Conservation (phyloP, 2,797 vertebrate genomes). For the Hybognathus amarus region DNA sequence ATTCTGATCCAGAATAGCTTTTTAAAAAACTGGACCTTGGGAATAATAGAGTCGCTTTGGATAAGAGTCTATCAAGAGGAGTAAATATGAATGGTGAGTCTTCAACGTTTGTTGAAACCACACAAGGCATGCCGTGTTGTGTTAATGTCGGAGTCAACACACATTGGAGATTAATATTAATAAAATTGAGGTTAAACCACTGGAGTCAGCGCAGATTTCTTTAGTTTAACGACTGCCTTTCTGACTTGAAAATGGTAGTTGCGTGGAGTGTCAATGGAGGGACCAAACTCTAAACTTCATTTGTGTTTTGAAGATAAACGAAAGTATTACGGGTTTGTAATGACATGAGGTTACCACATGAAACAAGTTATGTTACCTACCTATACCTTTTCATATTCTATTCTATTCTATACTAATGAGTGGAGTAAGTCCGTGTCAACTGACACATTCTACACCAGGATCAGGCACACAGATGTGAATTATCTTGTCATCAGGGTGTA, state of each 20-base stretch:
- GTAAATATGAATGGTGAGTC: too few relatives aligned
- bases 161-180: not conserved
- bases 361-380: not conserved
- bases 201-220: not conserved
- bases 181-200: not conserved
- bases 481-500: not conserved
- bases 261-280: not conserved
- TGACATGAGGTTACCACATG: not conserved
- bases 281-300: not conserved
- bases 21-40: not conserved
- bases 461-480: not conserved
- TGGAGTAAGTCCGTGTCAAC: not conserved
- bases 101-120: too few relatives aligned
- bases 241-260: not conserved
- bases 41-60: not conserved
- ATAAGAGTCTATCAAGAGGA: not conserved
- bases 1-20: not conserved
- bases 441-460: not conserved
- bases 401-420: not conserved
- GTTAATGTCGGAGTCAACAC: too few relatives aligned
- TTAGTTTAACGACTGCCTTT: not conserved
- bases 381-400: too few relatives aligned
- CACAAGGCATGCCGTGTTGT: too few relatives aligned
- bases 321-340: not conserved
- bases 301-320: not conserved